phyloP scores from a whole-genome alignment of 2,888 invertebrate species.

The Listrodromus nycthemerus region DNA sequence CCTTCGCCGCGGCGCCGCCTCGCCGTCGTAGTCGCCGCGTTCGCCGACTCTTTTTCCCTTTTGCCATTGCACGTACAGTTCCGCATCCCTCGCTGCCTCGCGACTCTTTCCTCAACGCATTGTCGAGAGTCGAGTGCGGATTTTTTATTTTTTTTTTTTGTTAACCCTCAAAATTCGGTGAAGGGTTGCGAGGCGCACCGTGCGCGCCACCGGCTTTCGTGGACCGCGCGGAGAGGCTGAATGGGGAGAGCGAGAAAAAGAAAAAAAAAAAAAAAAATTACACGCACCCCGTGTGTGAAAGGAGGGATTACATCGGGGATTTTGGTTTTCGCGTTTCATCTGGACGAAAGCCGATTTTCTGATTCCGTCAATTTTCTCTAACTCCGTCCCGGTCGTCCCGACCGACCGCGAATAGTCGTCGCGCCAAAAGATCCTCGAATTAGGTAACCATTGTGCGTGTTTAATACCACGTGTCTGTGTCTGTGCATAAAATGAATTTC shows the following conservation, averaged over 20 bases:
- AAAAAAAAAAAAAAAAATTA: slow-evolving; percentile 76
- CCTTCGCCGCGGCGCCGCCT: slow-evolving; percentile 28
- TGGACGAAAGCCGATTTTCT: slow-evolving; percentile 84
- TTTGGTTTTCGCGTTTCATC: slow-evolving; percentile 83
- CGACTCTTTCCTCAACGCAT: slow-evolving; percentile 74
- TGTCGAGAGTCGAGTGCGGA: slow-evolving; percentile 83
- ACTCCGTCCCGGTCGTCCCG: slow-evolving; percentile 15
- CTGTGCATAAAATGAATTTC: slow-evolving; percentile 24
- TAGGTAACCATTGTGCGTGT: slow-evolving; percentile 79
- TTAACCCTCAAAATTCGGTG: slow-evolving; percentile 83
- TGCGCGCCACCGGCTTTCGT: slow-evolving; percentile 63
- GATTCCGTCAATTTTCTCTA: slow-evolving; percentile 76
- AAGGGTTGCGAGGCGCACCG: slow-evolving; percentile 73
- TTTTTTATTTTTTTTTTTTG: slow-evolving; percentile 77
- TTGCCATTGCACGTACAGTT: slow-evolving; percentile 43
- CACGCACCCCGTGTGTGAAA: slow-evolving; percentile 77
- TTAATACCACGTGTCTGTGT: slow-evolving; percentile 43
- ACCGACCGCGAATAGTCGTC: neutral
- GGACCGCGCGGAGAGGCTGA: slow-evolving; percentile 64
- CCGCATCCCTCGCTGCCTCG: slow-evolving; percentile 54
- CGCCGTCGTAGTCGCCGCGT: slow-evolving; percentile 14
- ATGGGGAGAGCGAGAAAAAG: slow-evolving; percentile 69
- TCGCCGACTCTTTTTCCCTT: slow-evolving; percentile 67
- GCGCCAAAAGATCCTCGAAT: slow-evolving; percentile 74
- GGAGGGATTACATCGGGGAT: slow-evolving; percentile 84